Evolutionary conservation across 2,113 vertebrate genomes (phyloP).

Genomic region (Ascaphus truei): DNA sequence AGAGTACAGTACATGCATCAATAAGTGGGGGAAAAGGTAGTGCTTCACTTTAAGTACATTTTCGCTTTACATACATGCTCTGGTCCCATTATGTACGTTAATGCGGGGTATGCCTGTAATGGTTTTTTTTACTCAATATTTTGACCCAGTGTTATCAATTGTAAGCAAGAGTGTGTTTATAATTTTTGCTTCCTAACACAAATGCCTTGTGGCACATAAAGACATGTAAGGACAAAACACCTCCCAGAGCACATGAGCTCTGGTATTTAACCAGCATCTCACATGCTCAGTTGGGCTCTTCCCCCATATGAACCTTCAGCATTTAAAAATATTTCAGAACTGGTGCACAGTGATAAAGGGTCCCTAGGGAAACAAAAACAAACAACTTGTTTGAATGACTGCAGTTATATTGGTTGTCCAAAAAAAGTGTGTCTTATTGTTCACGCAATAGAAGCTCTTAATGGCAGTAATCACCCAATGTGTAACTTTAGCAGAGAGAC

Average conservation of each 20-base stretch:
- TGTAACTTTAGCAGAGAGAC: neutral
- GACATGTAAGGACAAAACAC: slow-evolving; percentile 5
- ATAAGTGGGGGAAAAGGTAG: too few relatives aligned
- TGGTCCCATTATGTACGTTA: too few relatives aligned
- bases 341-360: slow-evolving; percentile 3
- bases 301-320: neutral
- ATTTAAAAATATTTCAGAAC: neutral
- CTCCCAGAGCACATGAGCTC: neutral
- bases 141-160: too few relatives aligned
- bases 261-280: neutral
- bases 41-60: too few relatives aligned
- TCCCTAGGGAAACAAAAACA: slow-evolving; percentile 9
- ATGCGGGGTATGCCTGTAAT: too few relatives aligned
- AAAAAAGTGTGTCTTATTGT: neutral
- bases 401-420: neutral
- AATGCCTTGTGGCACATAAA: slow-evolving; percentile 1
- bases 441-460: too few relatives aligned
- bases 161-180: too few relatives aligned
- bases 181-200: neutral
- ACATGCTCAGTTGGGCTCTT: neutral
- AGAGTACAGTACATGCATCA: too few relatives aligned
- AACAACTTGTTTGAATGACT: neutral
- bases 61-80: too few relatives aligned
- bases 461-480: neutral
- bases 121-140: too few relatives aligned